These are phyloP conservation scores for Hormaphis cornu DNA, from an alignment of 1,140 invertebrate species.

Conservation along the genomic window DNA sequence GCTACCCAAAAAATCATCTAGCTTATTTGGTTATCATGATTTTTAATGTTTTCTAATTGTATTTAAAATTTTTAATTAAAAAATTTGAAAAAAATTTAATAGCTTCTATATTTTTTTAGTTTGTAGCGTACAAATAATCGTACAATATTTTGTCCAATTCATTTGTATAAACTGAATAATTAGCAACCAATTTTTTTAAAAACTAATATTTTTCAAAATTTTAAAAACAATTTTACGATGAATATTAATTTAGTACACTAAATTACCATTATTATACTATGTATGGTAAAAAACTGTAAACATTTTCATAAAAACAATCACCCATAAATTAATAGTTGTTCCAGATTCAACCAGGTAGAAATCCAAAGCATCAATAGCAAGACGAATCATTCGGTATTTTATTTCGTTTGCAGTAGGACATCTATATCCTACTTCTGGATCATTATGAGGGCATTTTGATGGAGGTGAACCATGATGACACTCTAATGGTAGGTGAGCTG, in stretches of 20 bases:
- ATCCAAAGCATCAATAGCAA: conserved; percentile 84
- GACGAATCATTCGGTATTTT: conserved; percentile 87
- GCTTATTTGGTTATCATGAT: too few relatives aligned
- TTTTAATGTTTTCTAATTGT: too few relatives aligned
- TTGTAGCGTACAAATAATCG: too few relatives aligned
- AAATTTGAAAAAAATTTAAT: too few relatives aligned
- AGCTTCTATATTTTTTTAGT: too few relatives aligned
- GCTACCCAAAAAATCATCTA: too few relatives aligned
- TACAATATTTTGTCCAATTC: too few relatives aligned
- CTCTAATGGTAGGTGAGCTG: conserved; percentile 61
- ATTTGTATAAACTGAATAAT: too few relatives aligned
- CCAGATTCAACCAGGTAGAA: conserved; percentile 82
- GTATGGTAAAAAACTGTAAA: background rate
- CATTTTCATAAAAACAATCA: conserved; percentile 39
- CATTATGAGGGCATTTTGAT: conserved; percentile 62
- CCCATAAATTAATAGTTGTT: conserved; percentile 76
- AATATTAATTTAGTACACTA: background rate
- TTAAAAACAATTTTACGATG: too few relatives aligned
- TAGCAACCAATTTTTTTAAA: too few relatives aligned
- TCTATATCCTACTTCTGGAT: conserved; percentile 49
- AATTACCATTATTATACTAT: background rate
- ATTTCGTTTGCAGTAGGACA: conserved; percentile 83
- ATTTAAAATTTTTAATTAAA: too few relatives aligned
- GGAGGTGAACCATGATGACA: conserved; percentile 81
- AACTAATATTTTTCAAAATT: too few relatives aligned